These are phyloP conservation scores for Gadopsis bispinosus DNA, from an alignment of 2,797 vertebrate species.

Conservation along the genomic window DNA sequence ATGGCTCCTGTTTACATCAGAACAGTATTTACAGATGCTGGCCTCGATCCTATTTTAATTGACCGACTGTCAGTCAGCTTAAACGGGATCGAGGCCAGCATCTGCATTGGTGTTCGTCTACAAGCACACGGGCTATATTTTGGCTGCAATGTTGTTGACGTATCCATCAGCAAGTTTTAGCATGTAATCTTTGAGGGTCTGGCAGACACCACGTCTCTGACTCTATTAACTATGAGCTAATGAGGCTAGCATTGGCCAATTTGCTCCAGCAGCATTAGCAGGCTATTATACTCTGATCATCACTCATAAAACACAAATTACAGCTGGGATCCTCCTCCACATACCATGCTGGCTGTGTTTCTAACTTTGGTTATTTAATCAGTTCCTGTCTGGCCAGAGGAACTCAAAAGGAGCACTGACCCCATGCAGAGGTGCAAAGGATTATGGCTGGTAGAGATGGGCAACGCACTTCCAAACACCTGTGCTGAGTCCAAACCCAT, in stretches of 20 bases:
- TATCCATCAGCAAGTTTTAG: slow-evolving; percentile 23
- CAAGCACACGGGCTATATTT: neutral
- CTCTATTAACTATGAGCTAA: slow-evolving; percentile 49
- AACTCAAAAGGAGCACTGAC: neutral
- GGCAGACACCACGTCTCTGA: slow-evolving; percentile 32
- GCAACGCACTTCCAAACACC: neutral
- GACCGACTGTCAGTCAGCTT: neutral
- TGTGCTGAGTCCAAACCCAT: neutral
- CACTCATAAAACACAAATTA: slow-evolving; percentile 55
- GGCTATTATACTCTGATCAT: slow-evolving; percentile 50
- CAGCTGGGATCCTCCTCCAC: slow-evolving; percentile 11
- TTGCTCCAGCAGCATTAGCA: slow-evolving; percentile 45
- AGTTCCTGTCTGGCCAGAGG: neutral
- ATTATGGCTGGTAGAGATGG: neutral
- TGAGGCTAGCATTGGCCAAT: slow-evolving; percentile 41
- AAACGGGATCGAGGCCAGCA: too few species aligned
- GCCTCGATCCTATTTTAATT: neutral
- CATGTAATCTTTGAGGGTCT: slow-evolving; percentile 24
- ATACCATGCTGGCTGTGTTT: slow-evolving; percentile 13
- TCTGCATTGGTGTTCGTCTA: neutral
- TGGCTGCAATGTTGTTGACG: slow-evolving; percentile 24
- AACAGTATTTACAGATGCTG: neutral
- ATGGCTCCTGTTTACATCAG: neutral
- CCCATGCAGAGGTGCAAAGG: neutral
- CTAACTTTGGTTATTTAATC: slow-evolving; percentile 11